Percentiles rank a stretch among this genome's conserved stretches.
Conservation (phyloP, 2,797 vertebrate species). For the Chaetophractus vellerosus region DNA sequence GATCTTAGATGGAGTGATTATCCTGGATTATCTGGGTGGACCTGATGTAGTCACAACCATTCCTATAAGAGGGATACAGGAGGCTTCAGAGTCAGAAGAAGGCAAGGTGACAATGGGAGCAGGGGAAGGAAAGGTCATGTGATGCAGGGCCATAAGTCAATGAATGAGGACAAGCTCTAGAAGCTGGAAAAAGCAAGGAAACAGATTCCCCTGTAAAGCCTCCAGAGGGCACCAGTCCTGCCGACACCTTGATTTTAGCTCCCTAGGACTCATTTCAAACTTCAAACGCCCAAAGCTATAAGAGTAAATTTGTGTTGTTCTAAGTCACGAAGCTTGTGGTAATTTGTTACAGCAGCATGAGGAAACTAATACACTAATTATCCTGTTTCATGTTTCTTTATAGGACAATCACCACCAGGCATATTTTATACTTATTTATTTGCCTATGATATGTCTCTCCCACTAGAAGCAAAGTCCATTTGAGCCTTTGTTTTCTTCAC, state of each 20-base stretch:
- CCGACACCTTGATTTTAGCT: background rate
- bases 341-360: background rate
- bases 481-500: background rate
- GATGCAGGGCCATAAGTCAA: fast-evolving
- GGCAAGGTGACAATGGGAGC: background rate
- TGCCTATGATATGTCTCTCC: background rate
- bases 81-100: background rate
- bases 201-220: background rate
- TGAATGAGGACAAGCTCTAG: background rate
- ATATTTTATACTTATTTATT: background rate
- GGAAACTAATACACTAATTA: background rate
- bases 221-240: background rate
- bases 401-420: no score
- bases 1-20: background rate
- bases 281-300: background rate
- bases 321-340: background rate
- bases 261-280: background rate
- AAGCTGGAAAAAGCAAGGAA: background rate
- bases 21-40: background rate
- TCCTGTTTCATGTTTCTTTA: background rate
- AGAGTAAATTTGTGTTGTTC: background rate
- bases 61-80: background rate
- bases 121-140: background rate
- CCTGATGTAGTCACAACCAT: background rate
- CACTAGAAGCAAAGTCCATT: background rate